Percentiles rank a stretch among this genome's conserved stretches.
Evolutionary conservation across 2,113 vertebrate genomes (phyloP).

Genomic region (Otis tarda): DNA sequence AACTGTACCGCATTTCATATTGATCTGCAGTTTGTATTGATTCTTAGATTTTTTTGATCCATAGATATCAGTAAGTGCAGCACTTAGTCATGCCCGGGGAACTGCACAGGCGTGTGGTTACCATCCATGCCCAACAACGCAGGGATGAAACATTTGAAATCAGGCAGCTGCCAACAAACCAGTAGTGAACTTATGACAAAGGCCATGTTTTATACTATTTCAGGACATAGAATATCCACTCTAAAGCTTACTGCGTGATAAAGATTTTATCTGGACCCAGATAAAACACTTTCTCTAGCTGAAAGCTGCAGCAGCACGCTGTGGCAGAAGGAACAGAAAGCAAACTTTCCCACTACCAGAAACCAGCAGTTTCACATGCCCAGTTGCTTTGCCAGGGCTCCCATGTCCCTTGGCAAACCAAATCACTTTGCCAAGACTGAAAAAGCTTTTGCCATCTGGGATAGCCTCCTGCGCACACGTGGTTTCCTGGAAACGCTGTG

Average conservation of each 20-base stretch:
- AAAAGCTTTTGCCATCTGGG: not conserved
- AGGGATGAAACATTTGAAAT: not conserved
- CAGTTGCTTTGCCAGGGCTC: not conserved
- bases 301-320: not conserved
- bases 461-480: rapidly evolving
- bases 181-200: not conserved
- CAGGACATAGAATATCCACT: not conserved
- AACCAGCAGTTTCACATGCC: not conserved
- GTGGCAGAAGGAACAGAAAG: not conserved
- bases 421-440: not conserved
- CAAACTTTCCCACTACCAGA: not conserved
- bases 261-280: not conserved
- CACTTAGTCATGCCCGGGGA: not conserved
- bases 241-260: not conserved
- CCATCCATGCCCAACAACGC: not conserved
- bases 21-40: not conserved
- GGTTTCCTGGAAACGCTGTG: rapidly evolving
- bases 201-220: not conserved
- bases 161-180: not conserved
- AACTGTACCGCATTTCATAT: not conserved
- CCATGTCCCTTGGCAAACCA: not conserved
- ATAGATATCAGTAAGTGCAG: not conserved
- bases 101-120: not conserved
- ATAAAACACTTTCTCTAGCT: not conserved
- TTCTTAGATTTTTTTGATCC: not conserved